A percentile compares a stretch with the other conserved stretches of the same genome.
Conservation (phyloP, 2,888 invertebrate species). For the Drosophila lacicola region DNA sequence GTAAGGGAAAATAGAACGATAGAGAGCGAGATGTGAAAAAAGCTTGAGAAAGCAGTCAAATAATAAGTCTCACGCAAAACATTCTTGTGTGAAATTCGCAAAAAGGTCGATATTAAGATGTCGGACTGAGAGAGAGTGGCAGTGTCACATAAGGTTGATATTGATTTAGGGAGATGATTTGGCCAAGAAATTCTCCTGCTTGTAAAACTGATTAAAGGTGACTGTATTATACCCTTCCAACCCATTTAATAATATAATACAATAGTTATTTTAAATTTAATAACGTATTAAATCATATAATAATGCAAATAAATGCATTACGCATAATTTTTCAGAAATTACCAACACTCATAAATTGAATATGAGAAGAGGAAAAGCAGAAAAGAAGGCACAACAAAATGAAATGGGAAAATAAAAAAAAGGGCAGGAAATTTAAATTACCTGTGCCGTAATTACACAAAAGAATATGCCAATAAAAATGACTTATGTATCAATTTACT, state of each 20-base stretch:
- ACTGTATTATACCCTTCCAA: too few species aligned
- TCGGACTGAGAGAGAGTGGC: too few species aligned
- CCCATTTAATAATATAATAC: neutral
- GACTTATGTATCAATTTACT: conserved; percentile 83
- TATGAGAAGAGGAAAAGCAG: neutral
- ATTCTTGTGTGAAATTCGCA: too few species aligned
- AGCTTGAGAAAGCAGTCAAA: neutral
- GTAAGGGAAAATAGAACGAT: too few species aligned
- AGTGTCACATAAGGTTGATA: too few species aligned
- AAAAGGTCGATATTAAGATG: too few species aligned
- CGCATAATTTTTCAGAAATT: conserved; percentile 21
- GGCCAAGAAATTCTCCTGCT: too few species aligned
- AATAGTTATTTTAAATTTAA: neutral
- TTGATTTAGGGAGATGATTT: too few species aligned
- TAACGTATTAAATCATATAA: conserved; percentile 16
- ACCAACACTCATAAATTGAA: conserved; percentile 21
- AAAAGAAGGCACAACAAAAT: neutral
- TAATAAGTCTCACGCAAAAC: too few species aligned
- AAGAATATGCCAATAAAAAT: conserved; percentile 82
- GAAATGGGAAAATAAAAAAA: conserved; percentile 8
- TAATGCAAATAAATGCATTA: conserved; percentile 10
- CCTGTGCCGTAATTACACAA: conserved; percentile 79
- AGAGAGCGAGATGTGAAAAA: neutral
- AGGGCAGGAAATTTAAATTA: conserved; percentile 73
- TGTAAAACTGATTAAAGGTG: too few species aligned